These are phyloP conservation scores for Pelochelys cantorii DNA, from an alignment of 2,797 vertebrate species.

Conservation along the genomic window DNA sequence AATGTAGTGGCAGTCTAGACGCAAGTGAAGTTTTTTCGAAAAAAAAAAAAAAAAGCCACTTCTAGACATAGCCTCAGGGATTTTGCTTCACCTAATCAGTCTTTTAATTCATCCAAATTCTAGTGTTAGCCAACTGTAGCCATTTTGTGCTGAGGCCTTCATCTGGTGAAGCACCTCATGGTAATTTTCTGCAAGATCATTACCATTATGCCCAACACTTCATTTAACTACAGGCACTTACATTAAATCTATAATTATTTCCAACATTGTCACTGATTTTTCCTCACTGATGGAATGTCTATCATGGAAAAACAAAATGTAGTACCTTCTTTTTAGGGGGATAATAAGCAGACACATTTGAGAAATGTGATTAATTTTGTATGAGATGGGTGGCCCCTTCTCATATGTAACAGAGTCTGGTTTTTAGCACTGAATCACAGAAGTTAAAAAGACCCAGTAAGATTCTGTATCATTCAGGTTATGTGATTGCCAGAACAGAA, in stretches of 20 bases:
- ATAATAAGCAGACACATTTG: not conserved
- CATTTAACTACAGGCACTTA: not conserved
- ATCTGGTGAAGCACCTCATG: not conserved
- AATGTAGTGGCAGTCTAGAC: too few species aligned
- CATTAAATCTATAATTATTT: not conserved
- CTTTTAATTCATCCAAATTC: not conserved
- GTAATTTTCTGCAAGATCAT: not conserved
- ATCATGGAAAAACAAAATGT: not conserved
- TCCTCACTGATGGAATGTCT: not conserved
- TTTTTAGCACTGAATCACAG: not conserved
- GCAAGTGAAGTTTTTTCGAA: too few species aligned
- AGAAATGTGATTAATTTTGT: not conserved
- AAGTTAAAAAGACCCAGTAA: not conserved
- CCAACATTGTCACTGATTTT: accelerated
- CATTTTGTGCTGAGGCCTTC: not conserved
- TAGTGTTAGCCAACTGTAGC: not conserved
- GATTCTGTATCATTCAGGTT: not conserved
- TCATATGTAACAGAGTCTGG: not conserved
- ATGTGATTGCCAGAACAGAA: not conserved
- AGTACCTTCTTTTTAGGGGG: not conserved
- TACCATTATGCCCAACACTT: not conserved
- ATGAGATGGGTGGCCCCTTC: not conserved
- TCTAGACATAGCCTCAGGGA: too few species aligned
- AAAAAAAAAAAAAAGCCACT: too few species aligned
- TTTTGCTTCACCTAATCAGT: not conserved